Percentiles rank a stretch among this genome's conserved stretches.
These are phyloP conservation scores for Proteles cristata DNA, from an alignment of 2,113 vertebrate genomes.

Conservation along the genomic window DNA sequence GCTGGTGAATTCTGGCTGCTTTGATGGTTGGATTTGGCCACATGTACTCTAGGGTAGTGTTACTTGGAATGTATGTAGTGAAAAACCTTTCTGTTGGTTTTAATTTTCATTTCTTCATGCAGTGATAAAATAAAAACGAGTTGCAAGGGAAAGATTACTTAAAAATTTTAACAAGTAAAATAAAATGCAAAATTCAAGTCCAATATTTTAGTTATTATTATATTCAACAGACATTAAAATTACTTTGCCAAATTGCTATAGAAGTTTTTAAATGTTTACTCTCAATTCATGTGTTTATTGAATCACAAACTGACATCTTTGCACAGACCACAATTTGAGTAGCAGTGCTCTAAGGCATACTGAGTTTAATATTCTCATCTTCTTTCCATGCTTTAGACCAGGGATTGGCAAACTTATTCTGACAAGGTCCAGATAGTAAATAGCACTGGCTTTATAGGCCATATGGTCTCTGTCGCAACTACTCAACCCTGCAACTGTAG, in stretches of 20 bases:
- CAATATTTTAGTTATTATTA: not conserved
- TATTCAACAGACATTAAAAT: constrained; percentile 20
- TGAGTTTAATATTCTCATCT: not conserved
- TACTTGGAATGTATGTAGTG: not conserved
- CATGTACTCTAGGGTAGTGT: not conserved
- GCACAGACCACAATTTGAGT: not conserved
- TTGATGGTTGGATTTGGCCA: not conserved
- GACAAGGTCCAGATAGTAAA: constrained; percentile 35
- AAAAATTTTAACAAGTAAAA: not conserved
- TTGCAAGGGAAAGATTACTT: not conserved
- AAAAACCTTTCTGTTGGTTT: not conserved
- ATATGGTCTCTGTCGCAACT: not conserved
- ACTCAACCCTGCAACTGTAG: not conserved
- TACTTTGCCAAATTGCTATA: not conserved
- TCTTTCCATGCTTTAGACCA: not conserved
- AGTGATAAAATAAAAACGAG: not conserved
- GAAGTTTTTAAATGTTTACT: not conserved
- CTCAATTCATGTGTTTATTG: not conserved
- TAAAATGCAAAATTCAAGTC: not conserved
- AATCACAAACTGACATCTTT: not conserved
- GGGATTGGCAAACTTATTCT: not conserved
- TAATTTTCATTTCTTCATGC: not conserved
- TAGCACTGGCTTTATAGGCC: not conserved
- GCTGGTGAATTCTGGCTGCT: not conserved
- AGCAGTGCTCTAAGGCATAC: not conserved